A percentile compares a stretch with the other conserved stretches of the same genome.
phyloP scores from a whole-genome alignment of 2,888 invertebrate species.

The Gortyna flavago region DNA sequence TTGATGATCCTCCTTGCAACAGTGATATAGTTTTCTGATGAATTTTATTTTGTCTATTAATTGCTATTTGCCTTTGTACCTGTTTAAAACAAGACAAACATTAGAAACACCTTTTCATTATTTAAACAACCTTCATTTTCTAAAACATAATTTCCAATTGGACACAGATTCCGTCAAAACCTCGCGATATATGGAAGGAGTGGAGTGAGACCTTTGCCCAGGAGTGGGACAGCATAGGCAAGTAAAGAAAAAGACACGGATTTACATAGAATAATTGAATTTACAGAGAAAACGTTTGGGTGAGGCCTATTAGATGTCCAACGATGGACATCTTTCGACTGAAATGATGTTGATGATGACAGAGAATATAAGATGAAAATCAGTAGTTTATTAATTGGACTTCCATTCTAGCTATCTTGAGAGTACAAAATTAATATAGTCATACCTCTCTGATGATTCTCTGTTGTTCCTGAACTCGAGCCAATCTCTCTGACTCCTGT shows the following conservation, averaged over 20 bases:
- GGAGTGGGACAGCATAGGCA: no score
- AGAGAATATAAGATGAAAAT: not conserved
- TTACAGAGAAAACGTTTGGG: not conserved
- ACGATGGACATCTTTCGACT: not conserved
- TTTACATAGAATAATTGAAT: not conserved
- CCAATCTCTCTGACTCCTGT: slow-evolving; percentile 96
- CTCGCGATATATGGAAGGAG: not conserved
- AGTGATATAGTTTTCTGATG: slow-evolving; percentile 93
- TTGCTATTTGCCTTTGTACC: slow-evolving; percentile 94
- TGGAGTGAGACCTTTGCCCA: not conserved
- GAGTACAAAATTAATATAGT: not conserved
- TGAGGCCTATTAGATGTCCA: not conserved
- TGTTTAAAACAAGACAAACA: slow-evolving; percentile 61
- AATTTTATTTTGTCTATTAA: slow-evolving; percentile 93
- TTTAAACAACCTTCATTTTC: not conserved
- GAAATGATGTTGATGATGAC: not conserved
- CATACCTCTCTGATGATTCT: slow-evolving; percentile 93
- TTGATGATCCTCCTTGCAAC: slow-evolving; percentile 92
- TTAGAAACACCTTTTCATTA: not conserved
- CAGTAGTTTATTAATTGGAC: not conserved
- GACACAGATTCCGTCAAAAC: not conserved
- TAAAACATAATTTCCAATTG: not conserved
- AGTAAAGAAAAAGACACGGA: no score
- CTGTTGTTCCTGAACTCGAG: slow-evolving; percentile 96
- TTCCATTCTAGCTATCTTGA: not conserved